Percentiles rank a stretch among this genome's conserved stretches.
phyloP scores from a whole-genome alignment of 92 coral and sea anemone species.

The Epizoanthus fatuus region DNA sequence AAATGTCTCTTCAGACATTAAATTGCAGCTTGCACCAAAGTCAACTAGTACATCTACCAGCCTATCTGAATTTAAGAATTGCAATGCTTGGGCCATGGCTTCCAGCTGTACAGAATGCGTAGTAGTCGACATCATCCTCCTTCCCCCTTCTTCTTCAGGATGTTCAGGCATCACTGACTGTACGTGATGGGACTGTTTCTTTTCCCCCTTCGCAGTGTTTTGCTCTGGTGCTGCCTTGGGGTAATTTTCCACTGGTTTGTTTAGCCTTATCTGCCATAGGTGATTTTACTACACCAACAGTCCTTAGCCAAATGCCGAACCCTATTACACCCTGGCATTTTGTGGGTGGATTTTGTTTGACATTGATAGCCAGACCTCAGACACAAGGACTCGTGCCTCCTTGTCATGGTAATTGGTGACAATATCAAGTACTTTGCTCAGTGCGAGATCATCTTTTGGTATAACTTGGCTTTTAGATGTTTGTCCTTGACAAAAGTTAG shows the following conservation, averaged over 20 bases:
- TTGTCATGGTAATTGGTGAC: slow-evolving; percentile 53
- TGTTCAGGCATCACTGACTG: slow-evolving; percentile 16
- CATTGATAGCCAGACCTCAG: too few relatives aligned
- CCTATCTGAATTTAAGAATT: slow-evolving; percentile 14
- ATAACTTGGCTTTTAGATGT: slow-evolving; percentile 58
- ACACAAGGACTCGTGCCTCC: slow-evolving; percentile 43
- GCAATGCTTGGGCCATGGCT: slow-evolving; percentile 4
- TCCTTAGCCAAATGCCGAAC: slow-evolving; percentile 41
- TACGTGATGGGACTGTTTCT: background rate
- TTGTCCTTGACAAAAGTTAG: slow-evolving; percentile 58
- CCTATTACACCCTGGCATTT: slow-evolving; percentile 50
- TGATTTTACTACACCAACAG: slow-evolving; percentile 22
- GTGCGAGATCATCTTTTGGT: slow-evolving; percentile 53
- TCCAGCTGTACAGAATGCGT: background rate
- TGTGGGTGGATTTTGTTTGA: background rate
- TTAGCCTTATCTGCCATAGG: slow-evolving; percentile 29
- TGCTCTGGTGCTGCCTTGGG: slow-evolving; percentile 1
- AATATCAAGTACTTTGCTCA: slow-evolving; percentile 52
- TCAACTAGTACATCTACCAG: slow-evolving; percentile 23
- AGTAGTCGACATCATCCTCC: slow-evolving; percentile 11
- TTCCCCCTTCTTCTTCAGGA: background rate
- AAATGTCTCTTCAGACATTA: slow-evolving; percentile 1
- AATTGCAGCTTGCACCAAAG: background rate
- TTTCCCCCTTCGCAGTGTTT: slow-evolving; percentile 11
- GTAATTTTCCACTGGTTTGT: background rate